Evolutionary conservation across 2,797 vertebrate genomes (phyloP).

Genomic region (Trachurus trachurus): DNA sequence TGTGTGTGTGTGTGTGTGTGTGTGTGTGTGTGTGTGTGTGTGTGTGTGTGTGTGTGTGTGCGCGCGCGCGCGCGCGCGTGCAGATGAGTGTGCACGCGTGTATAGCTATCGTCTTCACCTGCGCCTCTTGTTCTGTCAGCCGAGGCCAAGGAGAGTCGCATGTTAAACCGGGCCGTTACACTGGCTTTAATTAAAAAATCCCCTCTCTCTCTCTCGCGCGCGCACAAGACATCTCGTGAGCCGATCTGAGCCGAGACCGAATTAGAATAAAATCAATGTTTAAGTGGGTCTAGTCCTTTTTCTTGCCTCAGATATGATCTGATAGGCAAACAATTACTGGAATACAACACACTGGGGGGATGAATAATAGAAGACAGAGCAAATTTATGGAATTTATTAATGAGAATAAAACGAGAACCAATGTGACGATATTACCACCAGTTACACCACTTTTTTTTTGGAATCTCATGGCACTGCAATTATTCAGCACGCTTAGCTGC

Average conservation of each 20-base stretch:
- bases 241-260: constrained; percentile 74
- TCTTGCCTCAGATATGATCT: constrained; percentile 62
- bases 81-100: constrained; percentile 35
- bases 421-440: constrained; percentile 48
- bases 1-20: constrained; percentile 30
- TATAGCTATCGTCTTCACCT: constrained; percentile 81
- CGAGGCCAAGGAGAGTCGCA: constrained; percentile 85
- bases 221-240: constrained; percentile 87
- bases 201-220: constrained; percentile 73
- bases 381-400: constrained; percentile 66
- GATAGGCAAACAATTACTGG: constrained; percentile 72
- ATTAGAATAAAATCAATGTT: constrained; percentile 80
- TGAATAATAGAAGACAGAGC: constrained; percentile 46
- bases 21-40: constrained; percentile 43
- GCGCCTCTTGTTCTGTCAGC: constrained; percentile 83
- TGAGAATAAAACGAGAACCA: constrained; percentile 56
- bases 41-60: constrained; percentile 24
- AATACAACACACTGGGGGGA: constrained; percentile 66
- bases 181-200: constrained; percentile 81
- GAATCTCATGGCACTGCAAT: constrained; percentile 7
- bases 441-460: constrained; percentile 50
- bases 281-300: constrained; percentile 54
- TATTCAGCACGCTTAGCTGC: constrained; percentile 46
- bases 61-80: constrained; percentile 43
- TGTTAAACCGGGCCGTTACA: constrained; percentile 84